Percentiles rank a stretch among this genome's conserved stretches.
phyloP scores from a whole-genome alignment of 2,113 vertebrate genomes.

The Burhinus bistriatus region DNA sequence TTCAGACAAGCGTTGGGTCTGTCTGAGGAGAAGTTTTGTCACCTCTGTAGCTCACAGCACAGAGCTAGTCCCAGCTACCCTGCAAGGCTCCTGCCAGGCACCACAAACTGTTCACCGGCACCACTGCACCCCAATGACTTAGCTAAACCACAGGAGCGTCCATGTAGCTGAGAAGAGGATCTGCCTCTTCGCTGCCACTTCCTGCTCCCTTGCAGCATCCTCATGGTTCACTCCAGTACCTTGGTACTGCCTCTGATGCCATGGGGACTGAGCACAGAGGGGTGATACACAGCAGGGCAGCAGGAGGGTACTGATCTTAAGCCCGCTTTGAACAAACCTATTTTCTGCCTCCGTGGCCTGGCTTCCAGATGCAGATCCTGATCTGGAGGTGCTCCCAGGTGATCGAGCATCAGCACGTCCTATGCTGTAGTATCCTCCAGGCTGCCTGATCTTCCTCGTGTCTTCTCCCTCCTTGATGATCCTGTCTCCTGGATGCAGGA shows the following conservation, averaged over 20 bases:
- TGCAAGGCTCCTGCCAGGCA: neutral
- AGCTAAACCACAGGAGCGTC: neutral
- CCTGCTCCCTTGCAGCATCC: neutral
- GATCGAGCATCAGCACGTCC: fast-evolving
- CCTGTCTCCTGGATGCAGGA: slow-evolving; percentile 33
- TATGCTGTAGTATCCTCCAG: neutral
- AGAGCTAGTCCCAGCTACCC: neutral
- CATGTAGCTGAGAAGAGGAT: neutral
- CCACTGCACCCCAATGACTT: neutral
- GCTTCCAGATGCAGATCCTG: neutral
- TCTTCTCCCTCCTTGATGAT: neutral
- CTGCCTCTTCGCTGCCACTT: neutral
- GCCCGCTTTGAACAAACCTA: neutral
- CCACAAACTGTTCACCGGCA: neutral
- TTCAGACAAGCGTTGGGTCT: neutral
- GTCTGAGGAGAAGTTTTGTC: neutral
- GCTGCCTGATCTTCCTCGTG: neutral
- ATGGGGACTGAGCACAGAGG: neutral
- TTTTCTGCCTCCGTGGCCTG: neutral
- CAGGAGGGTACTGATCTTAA: neutral
- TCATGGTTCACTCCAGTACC: neutral
- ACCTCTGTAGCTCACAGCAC: neutral
- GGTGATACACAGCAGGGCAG: neutral
- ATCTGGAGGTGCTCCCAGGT: neutral
- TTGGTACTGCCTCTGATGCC: neutral